Evolutionary conservation across 2,888 invertebrate genomes (phyloP).

Genomic region (Andricus curvator): DNA sequence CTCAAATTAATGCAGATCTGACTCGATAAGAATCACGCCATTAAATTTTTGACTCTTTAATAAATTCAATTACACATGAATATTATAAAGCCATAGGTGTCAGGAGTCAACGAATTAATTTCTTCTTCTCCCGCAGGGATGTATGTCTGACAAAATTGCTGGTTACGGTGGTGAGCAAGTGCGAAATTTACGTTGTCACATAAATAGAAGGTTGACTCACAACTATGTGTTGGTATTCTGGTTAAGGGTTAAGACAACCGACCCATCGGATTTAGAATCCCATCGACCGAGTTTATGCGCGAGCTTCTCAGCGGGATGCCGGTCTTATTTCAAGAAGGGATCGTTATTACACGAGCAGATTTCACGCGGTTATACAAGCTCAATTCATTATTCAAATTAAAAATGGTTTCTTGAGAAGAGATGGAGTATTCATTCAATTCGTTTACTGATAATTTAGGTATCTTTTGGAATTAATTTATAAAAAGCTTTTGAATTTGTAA

Average conservation of each 20-base stretch:
- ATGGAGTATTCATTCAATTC: neutral
- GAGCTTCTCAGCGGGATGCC: conserved; percentile 68
- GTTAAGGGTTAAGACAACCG: conserved; percentile 61
- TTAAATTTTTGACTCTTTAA: neutral
- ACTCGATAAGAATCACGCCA: neutral
- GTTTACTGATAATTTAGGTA: neutral
- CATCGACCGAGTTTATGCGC: conserved; percentile 68
- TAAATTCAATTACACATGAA: neutral
- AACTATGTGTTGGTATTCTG: neutral
- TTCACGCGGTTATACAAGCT: conserved; percentile 19
- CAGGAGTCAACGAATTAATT: conserved; percentile 53
- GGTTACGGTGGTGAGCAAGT: neutral
- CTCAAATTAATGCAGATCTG: neutral
- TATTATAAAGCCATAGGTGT: neutral
- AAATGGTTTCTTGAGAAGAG: neutral
- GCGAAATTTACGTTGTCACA: neutral
- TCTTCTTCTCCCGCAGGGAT: conserved; percentile 45
- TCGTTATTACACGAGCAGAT: conserved; percentile 47
- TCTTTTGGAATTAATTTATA: neutral
- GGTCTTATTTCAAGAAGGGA: conserved; percentile 64
- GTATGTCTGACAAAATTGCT: neutral
- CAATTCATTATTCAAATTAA: conserved; percentile 1
- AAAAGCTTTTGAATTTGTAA: neutral
- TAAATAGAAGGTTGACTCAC: neutral
- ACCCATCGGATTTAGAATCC: conserved; percentile 69